These are phyloP conservation scores for Mycetomoellerius zeteki DNA, from an alignment of 1,140 invertebrate genomes.

Conservation along the genomic window DNA sequence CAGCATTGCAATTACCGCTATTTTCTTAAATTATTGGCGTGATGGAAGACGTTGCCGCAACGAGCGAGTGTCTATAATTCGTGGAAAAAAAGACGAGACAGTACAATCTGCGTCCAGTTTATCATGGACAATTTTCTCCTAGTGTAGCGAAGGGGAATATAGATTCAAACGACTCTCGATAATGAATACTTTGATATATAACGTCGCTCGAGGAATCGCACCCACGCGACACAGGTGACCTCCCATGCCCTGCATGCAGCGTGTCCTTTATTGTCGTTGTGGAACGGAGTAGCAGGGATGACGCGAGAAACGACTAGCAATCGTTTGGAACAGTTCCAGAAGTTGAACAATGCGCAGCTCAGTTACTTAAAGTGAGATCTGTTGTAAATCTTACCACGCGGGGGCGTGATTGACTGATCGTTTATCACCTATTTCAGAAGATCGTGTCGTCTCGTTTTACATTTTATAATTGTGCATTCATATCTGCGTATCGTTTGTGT, in stretches of 20 bases:
- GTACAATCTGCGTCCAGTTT: constrained; percentile 53
- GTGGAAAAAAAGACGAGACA: constrained; percentile 48
- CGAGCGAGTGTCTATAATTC: constrained; percentile 65
- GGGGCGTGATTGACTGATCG: constrained; percentile 8
- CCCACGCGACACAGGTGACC: constrained; percentile 15
- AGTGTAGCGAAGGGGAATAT: not conserved
- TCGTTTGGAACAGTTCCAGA: constrained; percentile 31
- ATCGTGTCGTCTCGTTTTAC: not conserved
- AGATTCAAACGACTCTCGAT: constrained; percentile 56
- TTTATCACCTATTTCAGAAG: not conserved
- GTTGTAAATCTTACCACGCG: constrained; percentile 39
- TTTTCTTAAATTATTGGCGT: constrained; percentile 61
- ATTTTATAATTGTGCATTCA: not conserved
- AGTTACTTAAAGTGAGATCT: constrained; percentile 64
- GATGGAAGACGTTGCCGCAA: constrained; percentile 12
- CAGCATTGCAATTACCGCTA: constrained; percentile 61
- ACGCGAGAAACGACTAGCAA: not conserved
- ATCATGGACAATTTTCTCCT: constrained; percentile 63
- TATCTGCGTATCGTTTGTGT: not conserved
- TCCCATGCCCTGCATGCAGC: not conserved
- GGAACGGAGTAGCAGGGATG: constrained; percentile 24
- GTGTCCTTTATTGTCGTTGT: not conserved
- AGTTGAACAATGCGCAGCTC: not conserved
- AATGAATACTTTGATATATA: constrained; percentile 41
- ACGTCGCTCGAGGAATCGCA: constrained; percentile 12